These are phyloP conservation scores for Mungos mungo DNA, from an alignment of 2,113 vertebrate genomes.

Conservation along the genomic window DNA sequence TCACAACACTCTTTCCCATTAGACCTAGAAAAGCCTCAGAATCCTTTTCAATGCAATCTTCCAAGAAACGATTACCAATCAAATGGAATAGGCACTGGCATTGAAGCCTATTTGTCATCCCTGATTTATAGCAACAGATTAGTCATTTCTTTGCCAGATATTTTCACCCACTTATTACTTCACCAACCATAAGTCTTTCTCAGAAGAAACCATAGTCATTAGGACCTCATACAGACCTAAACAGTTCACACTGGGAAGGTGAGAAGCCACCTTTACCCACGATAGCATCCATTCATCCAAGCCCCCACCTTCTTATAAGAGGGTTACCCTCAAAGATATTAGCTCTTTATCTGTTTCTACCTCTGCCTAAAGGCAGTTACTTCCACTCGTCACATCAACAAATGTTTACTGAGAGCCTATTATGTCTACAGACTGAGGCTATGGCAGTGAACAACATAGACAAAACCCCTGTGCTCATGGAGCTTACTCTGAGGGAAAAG, in stretches of 20 bases:
- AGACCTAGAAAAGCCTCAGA: background rate
- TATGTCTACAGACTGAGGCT: background rate
- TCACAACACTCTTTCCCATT: background rate
- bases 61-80: background rate
- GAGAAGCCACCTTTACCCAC: fast-evolving
- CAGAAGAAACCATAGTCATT: background rate
- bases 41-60: background rate
- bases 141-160: background rate
- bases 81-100: background rate
- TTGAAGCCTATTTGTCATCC: background rate
- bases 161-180: background rate
- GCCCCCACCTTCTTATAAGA: background rate
- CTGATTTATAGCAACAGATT: background rate
- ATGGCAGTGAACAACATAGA: background rate
- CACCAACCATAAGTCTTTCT: background rate
- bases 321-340: background rate
- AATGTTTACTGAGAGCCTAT: background rate
- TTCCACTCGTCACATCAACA: background rate
- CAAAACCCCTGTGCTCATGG: background rate
- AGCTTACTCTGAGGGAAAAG: background rate
- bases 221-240: background rate
- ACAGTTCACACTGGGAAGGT: background rate
- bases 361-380: background rate
- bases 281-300: background rate
- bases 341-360: background rate